Conservation (phyloP, 1,140 invertebrate species). For the Cherax quadricarinatus region DNA sequence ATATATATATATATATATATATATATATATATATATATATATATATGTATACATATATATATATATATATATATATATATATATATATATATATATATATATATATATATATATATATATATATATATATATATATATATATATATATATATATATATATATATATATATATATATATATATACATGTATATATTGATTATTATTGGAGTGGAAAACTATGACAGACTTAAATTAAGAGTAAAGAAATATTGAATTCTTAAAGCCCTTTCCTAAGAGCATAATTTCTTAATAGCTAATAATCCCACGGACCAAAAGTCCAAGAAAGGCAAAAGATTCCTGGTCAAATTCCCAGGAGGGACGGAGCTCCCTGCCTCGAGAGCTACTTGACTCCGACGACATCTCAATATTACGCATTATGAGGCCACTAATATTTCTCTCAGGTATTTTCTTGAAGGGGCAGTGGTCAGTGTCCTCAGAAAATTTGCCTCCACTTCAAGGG, state of each 20-base stretch:
- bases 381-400: conserved; percentile 46
- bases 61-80: too few relatives aligned
- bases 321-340: conserved; percentile 17
- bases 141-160: too few relatives aligned
- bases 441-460: conserved; percentile 58
- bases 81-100: too few relatives aligned
- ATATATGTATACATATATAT: too few relatives aligned
- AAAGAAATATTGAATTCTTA: neutral
- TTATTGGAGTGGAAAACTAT: too few relatives aligned
- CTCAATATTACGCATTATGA: conserved; percentile 65
- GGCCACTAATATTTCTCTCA: conserved; percentile 61
- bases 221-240: neutral
- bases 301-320: conserved; percentile 18
- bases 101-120: neutral
- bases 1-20: too few relatives aligned
- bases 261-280: neutral
- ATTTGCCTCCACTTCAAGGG: conserved; percentile 57
- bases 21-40: too few relatives aligned
- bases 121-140: too few relatives aligned
- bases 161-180: too few relatives aligned
- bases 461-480: conserved; percentile 49
- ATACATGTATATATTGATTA: too few relatives aligned
- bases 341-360: neutral
- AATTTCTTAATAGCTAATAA: conserved; percentile 36
- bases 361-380: conserved; percentile 43